A percentile compares a stretch with the other conserved stretches of the same genome.
Conservation (phyloP, 2,113 vertebrate genomes). For the Tragelaphus buxtoni region DNA sequence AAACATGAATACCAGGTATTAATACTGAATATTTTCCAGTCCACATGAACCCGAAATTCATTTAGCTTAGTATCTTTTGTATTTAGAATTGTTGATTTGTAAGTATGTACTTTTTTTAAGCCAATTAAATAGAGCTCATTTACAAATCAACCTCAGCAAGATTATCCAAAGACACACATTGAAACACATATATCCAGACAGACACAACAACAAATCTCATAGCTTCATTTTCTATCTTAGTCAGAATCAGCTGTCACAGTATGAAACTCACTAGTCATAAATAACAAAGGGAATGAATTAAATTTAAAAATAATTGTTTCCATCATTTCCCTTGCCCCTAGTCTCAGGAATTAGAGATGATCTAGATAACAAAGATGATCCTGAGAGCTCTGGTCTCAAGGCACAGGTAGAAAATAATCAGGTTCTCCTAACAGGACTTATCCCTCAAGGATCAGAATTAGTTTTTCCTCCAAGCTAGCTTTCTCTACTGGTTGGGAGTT, state of each 20-base stretch:
- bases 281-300: background rate
- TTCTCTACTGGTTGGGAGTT: background rate
- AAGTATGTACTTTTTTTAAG: background rate
- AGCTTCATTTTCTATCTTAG: background rate
- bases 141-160: background rate
- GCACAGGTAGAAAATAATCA: background rate
- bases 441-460: background rate
- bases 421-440: background rate
- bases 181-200: background rate
- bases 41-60: background rate
- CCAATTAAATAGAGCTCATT: background rate
- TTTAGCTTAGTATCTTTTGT: background rate
- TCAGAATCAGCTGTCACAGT: background rate
- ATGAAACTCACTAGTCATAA: background rate
- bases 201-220: background rate
- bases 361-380: background rate
- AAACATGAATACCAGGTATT: background rate
- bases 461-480: background rate
- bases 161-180: background rate
- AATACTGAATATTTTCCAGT: background rate
- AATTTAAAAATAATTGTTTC: background rate
- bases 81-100: background rate
- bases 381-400: background rate
- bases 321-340: background rate
- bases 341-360: background rate